Conservation (phyloP, 2,113 vertebrate genomes). For the Spea bombifrons region DNA sequence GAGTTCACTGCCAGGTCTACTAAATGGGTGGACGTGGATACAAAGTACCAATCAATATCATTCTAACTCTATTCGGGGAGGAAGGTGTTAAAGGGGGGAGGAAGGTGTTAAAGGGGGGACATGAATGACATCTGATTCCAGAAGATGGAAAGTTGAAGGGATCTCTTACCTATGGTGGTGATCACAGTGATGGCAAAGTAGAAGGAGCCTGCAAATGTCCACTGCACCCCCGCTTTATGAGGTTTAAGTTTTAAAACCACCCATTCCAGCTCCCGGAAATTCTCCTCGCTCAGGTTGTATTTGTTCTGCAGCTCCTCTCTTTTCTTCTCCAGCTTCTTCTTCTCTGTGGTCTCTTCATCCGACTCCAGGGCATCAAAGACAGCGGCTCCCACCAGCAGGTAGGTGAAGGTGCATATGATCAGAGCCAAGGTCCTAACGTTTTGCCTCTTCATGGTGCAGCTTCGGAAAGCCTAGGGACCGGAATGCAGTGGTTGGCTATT, state of each 20-base stretch:
- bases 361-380: conserved; percentile 92
- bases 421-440: conserved; percentile 90
- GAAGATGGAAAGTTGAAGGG: background rate
- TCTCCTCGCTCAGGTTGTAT: conserved; percentile 79
- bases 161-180: conserved; percentile 86
- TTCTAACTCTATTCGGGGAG: too few relatives aligned
- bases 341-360: conserved; percentile 74
- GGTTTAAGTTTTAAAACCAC: conserved; percentile 89
- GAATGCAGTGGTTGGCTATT: conserved; percentile 54
- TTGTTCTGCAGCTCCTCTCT: conserved; percentile 71
- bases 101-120: too few relatives aligned
- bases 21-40: too few relatives aligned
- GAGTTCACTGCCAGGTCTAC: too few relatives aligned
- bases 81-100: too few relatives aligned
- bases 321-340: conserved; percentile 65
- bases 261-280: conserved; percentile 78
- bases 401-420: conserved; percentile 91
- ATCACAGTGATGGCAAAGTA: conserved; percentile 98
- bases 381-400: conserved; percentile 90
- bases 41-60: too few relatives aligned
- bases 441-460: conserved; percentile 90
- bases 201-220: conserved; percentile 91
- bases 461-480: conserved; percentile 53
- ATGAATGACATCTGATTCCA: too few relatives aligned
- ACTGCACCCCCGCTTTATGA: conserved; percentile 91